Base-by-base conservation (phyloP, 2,113 vertebrate species). In the Oncorhynchus kisutch region DNA sequence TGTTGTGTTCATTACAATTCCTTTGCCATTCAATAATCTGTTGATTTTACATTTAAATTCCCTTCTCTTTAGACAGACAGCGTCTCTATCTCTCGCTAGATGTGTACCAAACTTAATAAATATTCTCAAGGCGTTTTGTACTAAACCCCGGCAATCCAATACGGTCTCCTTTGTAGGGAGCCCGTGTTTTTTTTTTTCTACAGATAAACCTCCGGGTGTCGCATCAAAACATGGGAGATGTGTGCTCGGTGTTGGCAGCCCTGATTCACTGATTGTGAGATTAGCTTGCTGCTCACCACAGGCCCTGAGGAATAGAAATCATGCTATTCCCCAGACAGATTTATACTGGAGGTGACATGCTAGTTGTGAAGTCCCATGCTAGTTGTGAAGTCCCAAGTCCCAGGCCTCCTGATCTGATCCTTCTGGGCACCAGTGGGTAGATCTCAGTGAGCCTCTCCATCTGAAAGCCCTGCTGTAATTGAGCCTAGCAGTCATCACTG, bases 161-260 rank as follows among this genome's bases (percentile, higher is more conserved):
- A 22, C 14, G 54, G 16, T 78, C 73, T 78, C 74, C 49, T 83
- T 78, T 22, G 49, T 65, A 72, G 84, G 57, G 76, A 78, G 73
- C 72, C 27, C 4, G 62, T 79, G 66, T 86, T 86, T 87, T 87
- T 88, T 80, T 90, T 88, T 89, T 85, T 74, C 71, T 71, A 74
- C 70, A 51, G 76, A 87, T 86, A 78, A 80, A 87, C 77, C 76
- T 84, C 81, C 79, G 78, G 79, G 81, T 79, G 25, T 70, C 51
- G 79, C 84, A 89, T 90, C 86, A 89, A 85, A 88, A 64, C n/a
- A 7, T 31, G 45, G 67, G 51, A 74, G 34, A 29, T 76, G 66
- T 60, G 45, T 73, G 70, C 66, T 39, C 20, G 4, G 31, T 31
- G 16, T 54, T 54, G 16, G 12, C 67, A 39, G 67, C 67, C 25